Conservation (phyloP, 1,140 invertebrate genomes). For the Coenobita brevimanus region DNA sequence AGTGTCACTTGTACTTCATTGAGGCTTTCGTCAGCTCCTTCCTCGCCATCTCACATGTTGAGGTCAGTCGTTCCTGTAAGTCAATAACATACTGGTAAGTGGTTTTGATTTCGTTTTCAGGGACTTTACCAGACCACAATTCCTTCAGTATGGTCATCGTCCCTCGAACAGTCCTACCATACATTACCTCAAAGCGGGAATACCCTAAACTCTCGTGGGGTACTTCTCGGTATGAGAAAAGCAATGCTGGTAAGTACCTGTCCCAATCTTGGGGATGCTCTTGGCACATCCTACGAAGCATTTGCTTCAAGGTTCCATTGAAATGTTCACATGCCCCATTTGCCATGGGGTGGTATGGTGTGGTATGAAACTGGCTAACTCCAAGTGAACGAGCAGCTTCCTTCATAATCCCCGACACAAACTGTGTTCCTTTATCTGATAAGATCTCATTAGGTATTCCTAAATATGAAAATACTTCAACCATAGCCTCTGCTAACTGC, state of each 20-base stretch:
- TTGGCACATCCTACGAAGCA: neutral
- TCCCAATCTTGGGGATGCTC: neutral
- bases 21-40: neutral
- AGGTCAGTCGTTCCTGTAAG: neutral
- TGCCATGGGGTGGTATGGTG: no score
- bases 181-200: neutral
- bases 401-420: no score
- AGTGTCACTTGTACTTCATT: neutral
- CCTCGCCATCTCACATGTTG: neutral
- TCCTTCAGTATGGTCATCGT: neutral
- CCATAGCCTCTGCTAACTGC: no score
- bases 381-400: no score
- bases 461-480: no score
- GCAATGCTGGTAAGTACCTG: neutral
- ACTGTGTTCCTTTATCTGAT: no score
- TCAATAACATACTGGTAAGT: neutral
- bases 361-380: no score
- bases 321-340: neutral
- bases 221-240: neutral
- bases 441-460: no score
- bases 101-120: no score
- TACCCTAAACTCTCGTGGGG: neutral
- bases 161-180: neutral
- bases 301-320: neutral
- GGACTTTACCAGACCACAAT: neutral